These are phyloP conservation scores for human (Homo sapiens) DNA, from an alignment of 2,113 vertebrate species.

Conservation along the genomic window DNA sequence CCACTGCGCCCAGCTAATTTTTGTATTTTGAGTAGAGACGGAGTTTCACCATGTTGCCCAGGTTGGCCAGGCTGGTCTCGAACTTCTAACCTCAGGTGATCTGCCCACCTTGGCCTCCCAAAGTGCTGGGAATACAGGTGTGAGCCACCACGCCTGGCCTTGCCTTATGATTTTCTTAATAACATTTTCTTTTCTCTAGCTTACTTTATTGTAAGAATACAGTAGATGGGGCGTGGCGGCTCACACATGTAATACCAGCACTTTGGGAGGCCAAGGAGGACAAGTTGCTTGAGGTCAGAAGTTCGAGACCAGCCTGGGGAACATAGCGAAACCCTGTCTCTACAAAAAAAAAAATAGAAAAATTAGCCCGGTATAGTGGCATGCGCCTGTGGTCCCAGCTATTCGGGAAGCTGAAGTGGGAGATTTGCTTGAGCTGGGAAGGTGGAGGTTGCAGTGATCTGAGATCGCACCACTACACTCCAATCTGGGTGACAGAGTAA, in stretches of 20 bases:
- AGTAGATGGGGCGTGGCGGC: neutral
- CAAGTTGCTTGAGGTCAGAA: no score
- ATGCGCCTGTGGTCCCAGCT: neutral
- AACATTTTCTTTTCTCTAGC: neutral
- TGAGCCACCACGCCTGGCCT: neutral
- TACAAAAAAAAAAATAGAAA: no score
- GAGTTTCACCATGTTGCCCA: neutral
- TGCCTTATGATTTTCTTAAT: neutral
- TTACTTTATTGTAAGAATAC: neutral
- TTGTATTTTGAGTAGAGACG: neutral
- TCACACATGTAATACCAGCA: neutral
- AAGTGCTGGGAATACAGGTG: neutral
- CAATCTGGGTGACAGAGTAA: neutral
- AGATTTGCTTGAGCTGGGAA: neutral
- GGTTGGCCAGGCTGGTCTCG: neutral
- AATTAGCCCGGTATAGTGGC: no score
- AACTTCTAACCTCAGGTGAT: neutral
- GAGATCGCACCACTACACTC: no score
- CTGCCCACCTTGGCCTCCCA: neutral
- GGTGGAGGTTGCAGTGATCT: no score
- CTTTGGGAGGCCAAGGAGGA: no score
- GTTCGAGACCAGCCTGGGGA: no score
- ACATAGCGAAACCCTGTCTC: no score
- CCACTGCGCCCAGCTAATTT: neutral
- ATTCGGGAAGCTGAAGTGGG: neutral